A percentile compares a stretch with the other conserved stretches of the same genome.
phyloP scores from a whole-genome alignment of 1,140 invertebrate species.

The Drosophila kurseongensis region DNA sequence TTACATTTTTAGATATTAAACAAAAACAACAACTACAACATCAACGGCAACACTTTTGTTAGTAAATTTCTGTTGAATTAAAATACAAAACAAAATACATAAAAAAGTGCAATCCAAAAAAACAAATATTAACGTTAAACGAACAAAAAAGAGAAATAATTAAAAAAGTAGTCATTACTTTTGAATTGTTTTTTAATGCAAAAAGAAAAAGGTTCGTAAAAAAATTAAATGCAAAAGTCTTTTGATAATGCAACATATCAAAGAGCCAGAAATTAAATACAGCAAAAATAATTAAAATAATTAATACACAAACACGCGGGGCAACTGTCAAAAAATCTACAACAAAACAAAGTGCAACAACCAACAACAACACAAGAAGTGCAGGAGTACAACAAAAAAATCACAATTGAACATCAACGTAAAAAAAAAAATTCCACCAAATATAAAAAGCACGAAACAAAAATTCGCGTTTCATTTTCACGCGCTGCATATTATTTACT shows the following conservation, averaged over 20 bases:
- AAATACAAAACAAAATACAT: conserved; percentile 61
- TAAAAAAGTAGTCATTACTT: conserved; percentile 80
- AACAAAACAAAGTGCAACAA: conserved; percentile 59
- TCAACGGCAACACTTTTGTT: conserved; percentile 73
- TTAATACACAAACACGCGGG: conserved; percentile 52
- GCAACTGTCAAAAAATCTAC: conserved; percentile 66
- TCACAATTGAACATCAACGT: conserved; percentile 66
- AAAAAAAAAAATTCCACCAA: conserved; percentile 36
- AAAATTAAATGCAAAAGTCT: conserved; percentile 15
- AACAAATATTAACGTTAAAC: conserved; percentile 57
- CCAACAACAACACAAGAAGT: conserved; percentile 35
- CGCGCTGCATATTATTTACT: conserved; percentile 77
- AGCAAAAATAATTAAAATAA: conserved; percentile 66
- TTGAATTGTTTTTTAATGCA: conserved; percentile 77
- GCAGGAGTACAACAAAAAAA: conserved; percentile 40
- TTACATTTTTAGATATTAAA: conserved; percentile 70
- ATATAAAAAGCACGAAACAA: conserved; percentile 45
- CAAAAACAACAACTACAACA: conserved; percentile 52
- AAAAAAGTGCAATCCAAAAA: conserved; percentile 76
- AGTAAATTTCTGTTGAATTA: conserved; percentile 81
- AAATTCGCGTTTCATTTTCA: conserved; percentile 68
- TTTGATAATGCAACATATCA: conserved; percentile 76
- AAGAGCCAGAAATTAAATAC: conserved; percentile 54
- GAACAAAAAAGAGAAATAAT: conserved; percentile 66
- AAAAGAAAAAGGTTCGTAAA: conserved; percentile 38